A percentile compares a stretch with the other conserved stretches of the same genome.
Evolutionary conservation across 2,888 invertebrate genomes (phyloP).

Genomic region (Crossocerus cetratus): DNA sequence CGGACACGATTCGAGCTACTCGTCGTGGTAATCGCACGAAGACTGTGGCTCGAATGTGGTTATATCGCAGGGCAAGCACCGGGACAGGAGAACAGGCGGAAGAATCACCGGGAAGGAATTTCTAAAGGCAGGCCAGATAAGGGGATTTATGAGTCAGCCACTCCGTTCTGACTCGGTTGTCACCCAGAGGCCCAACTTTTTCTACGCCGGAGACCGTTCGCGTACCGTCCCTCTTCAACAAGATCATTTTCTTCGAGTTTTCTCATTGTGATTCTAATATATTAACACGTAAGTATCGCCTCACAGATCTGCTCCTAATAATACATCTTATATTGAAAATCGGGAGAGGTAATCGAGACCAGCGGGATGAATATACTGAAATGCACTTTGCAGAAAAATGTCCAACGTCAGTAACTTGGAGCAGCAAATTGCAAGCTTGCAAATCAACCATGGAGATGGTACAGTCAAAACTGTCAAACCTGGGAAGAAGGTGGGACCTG

Average conservation of each 20-base stretch:
- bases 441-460: slow-evolving; percentile 79
- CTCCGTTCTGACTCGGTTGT: slow-evolving; percentile 18
- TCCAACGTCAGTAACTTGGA: slow-evolving; percentile 82
- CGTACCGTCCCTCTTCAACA: neutral
- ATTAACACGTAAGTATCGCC: neutral
- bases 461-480: slow-evolving; percentile 71
- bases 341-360: neutral
- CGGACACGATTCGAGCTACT: neutral
- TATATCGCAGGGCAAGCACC: neutral
- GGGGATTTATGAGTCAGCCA: slow-evolving; percentile 45
- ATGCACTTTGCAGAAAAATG: slow-evolving; percentile 61
- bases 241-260: neutral
- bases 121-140: slow-evolving; percentile 37
- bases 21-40: neutral
- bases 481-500: slow-evolving; percentile 85
- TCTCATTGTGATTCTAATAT: neutral
- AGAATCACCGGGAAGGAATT: slow-evolving; percentile 46
- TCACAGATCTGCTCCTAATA: neutral
- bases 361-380: neutral
- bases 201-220: neutral
- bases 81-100: slow-evolving; percentile 14
- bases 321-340: neutral
- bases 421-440: slow-evolving; percentile 84
- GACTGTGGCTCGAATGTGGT: too few species aligned
- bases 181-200: slow-evolving; percentile 1